phyloP scores from a whole-genome alignment of 2,888 invertebrate species.

The Himalopsyche anomala region DNA sequence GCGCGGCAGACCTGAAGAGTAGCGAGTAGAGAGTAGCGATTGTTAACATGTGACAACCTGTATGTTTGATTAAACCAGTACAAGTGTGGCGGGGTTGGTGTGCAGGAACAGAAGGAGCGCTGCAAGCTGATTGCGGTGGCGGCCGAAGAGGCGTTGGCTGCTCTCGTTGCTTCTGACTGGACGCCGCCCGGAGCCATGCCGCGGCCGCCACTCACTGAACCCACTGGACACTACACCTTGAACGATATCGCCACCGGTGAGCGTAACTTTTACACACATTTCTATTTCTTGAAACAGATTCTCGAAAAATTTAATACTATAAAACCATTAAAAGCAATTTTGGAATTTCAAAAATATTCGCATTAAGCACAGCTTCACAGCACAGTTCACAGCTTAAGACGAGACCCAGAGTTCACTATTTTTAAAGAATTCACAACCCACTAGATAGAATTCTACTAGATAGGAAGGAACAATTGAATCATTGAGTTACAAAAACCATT shows the following conservation, averaged over 20 bases:
- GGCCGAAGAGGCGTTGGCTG: constrained; percentile 72
- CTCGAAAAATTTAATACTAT: constrained; percentile 67
- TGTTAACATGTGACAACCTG: constrained; percentile 40
- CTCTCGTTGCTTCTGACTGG: constrained; percentile 70
- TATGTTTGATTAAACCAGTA: constrained; percentile 66
- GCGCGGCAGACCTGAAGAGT: constrained; percentile 17
- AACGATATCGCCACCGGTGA: constrained; percentile 75
- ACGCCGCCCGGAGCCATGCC: constrained; percentile 57
- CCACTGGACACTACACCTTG: constrained; percentile 74
- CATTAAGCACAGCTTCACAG: no score
- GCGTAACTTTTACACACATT: background rate
- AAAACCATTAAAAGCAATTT: no score
- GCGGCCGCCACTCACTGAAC: constrained; percentile 64
- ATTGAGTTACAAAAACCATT: no score
- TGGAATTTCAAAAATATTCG: no score
- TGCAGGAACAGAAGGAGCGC: constrained; percentile 71
- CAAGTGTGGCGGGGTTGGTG: constrained; percentile 67
- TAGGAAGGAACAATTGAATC: no score
- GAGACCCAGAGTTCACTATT: no score
- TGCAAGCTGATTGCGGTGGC: constrained; percentile 72
- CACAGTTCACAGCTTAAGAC: no score
- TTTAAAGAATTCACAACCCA: no score
- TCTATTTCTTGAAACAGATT: background rate
- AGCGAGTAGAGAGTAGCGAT: constrained; percentile 28
- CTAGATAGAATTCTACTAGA: no score